These are phyloP conservation scores for Megalops cyprinoides DNA, from an alignment of 2,797 vertebrate species.

Conservation along the genomic window DNA sequence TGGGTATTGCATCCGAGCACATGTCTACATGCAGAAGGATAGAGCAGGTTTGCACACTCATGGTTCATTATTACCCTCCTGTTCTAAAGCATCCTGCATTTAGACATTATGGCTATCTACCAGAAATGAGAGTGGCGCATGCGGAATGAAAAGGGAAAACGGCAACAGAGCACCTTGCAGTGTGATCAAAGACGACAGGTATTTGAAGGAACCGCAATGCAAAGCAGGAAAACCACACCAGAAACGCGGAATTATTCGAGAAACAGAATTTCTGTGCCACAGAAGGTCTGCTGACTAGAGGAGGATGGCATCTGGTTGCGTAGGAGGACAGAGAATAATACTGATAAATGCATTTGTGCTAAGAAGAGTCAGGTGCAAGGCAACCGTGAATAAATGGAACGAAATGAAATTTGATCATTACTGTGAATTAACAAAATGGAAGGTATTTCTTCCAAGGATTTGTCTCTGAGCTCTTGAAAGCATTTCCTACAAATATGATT, in stretches of 20 bases:
- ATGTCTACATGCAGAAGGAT: neutral
- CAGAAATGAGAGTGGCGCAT: neutral
- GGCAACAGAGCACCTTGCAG: neutral
- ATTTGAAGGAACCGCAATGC: neutral
- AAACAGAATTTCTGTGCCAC: neutral
- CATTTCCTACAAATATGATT: neutral
- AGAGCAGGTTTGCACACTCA: neutral
- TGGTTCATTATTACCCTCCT: neutral
- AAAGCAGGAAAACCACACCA: conserved; percentile 3
- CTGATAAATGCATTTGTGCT: conserved; percentile 59
- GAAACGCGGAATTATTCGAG: neutral
- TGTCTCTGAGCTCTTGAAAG: neutral
- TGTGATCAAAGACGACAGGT: neutral
- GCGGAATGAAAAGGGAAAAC: neutral
- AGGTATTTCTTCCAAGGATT: conserved; percentile 19
- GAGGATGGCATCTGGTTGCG: conserved; percentile 36
- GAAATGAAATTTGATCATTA: conserved; percentile 65
- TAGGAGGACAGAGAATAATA: conserved; percentile 46
- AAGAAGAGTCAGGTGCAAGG: conserved; percentile 66
- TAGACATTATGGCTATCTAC: neutral
- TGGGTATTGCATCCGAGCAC: neutral
- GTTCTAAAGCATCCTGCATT: neutral
- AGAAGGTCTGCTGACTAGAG: conserved; percentile 5
- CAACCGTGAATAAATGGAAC: conserved; percentile 64
- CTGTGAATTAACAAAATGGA: conserved; percentile 26